Evolutionary conservation across 2,113 vertebrate genomes (phyloP).

Genomic region (Phainopepla nitens): DNA sequence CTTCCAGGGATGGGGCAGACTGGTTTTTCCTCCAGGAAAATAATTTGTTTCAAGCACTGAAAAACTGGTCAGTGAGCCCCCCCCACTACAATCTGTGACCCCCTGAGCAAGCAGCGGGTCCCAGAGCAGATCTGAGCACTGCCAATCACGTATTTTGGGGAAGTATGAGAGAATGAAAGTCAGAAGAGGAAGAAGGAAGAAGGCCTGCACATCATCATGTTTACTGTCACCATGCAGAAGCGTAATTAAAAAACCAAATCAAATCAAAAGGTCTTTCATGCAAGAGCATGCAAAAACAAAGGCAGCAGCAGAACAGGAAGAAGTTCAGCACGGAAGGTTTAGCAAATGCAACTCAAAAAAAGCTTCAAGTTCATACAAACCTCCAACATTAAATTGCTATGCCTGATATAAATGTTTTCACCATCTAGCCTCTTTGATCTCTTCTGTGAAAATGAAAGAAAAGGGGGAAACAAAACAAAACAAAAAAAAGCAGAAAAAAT

Average conservation of each 20-base stretch:
- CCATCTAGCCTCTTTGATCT: slow-evolving; percentile 98
- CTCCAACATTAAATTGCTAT: slow-evolving; percentile 99
- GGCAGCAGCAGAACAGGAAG: slow-evolving; percentile 60
- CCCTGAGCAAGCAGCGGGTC: not conserved
- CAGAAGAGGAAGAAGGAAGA: slow-evolving; percentile 64
- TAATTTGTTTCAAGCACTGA: not conserved
- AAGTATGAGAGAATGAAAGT: slow-evolving; percentile 66
- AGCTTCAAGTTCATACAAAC: slow-evolving; percentile 92
- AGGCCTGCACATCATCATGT: slow-evolving; percentile 36
- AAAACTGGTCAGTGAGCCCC: not conserved
- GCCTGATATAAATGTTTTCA: slow-evolving; percentile 99
- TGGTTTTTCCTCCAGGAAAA: not conserved
- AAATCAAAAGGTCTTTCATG: slow-evolving; percentile 51
- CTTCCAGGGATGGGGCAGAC: not conserved
- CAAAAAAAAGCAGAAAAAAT: slow-evolving; percentile 79
- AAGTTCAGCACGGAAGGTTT: slow-evolving; percentile 59
- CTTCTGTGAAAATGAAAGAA: slow-evolving; percentile 91
- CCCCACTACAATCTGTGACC: fast-evolving
- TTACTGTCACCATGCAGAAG: slow-evolving; percentile 71
- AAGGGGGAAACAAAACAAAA: slow-evolving; percentile 60
- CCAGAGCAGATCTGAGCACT: slow-evolving; percentile 14
- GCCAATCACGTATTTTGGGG: slow-evolving; percentile 78
- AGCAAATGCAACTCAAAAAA: slow-evolving; percentile 72
- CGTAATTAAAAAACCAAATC: not conserved
- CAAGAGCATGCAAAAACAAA: slow-evolving; percentile 75